Percentiles rank a stretch among this genome's conserved stretches.
These are phyloP conservation scores for Halichondria panicea DNA, from an alignment of 37 sponge, comb jelly and placozoan species.

Conservation along the genomic window DNA sequence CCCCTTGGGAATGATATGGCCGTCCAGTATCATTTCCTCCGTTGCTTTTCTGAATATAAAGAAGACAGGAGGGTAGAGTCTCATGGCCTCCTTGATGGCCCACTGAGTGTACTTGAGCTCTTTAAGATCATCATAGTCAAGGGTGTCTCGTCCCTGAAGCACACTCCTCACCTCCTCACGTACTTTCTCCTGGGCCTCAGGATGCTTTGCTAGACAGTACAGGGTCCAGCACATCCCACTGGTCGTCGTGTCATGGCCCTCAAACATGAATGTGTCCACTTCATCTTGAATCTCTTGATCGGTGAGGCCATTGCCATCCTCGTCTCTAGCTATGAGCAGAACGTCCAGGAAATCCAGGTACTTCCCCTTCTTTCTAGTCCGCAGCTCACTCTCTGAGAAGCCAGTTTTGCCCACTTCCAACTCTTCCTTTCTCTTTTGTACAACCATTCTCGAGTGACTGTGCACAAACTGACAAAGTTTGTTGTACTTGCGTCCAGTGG, in stretches of 20 bases:
- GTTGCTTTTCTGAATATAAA: slow-evolving; percentile 18
- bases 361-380: too few species aligned
- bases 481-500: slow-evolving; percentile 3
- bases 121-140: slow-evolving; percentile 58
- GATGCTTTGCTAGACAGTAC: slow-evolving; percentile 47
- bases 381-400: too few species aligned
- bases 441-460: neutral
- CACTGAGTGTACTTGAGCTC: slow-evolving; percentile 64
- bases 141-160: slow-evolving; percentile 36
- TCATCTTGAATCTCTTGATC: slow-evolving; percentile 75
- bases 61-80: slow-evolving; percentile 72
- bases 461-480: slow-evolving; percentile 2
- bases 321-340: slow-evolving; percentile 61
- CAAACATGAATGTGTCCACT: slow-evolving; percentile 90
- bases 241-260: slow-evolving; percentile 87
- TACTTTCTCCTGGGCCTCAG: slow-evolving; percentile 78
- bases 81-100: slow-evolving; percentile 90
- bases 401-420: neutral
- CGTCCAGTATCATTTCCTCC: slow-evolving; percentile 40
- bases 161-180: slow-evolving; percentile 62
- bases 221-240: slow-evolving; percentile 45
- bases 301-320: slow-evolving; percentile 57
- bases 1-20: slow-evolving; percentile 54
- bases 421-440: slow-evolving; percentile 14
- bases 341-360: slow-evolving; percentile 75